Percentiles rank a stretch among this genome's conserved stretches.
These are phyloP conservation scores for Rhopalosiphum padi DNA, from an alignment of 1,140 invertebrate genomes.

Conservation along the genomic window DNA sequence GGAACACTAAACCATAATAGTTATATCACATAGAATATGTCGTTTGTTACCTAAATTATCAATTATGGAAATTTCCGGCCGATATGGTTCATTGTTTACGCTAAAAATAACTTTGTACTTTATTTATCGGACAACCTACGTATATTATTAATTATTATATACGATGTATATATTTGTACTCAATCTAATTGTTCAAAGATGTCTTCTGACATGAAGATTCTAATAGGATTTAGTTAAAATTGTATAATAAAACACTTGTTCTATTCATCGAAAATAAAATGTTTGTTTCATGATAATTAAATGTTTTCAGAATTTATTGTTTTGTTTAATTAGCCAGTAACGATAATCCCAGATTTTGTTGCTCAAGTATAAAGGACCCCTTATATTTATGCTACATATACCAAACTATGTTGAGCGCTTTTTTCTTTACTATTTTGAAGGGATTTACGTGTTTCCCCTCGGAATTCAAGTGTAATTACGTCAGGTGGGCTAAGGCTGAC, in stretches of 20 bases:
- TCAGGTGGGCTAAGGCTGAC: slow-evolving; percentile 55
- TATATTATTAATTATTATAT: neutral
- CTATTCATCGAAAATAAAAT: neutral
- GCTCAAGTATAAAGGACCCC: neutral
- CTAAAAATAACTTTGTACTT: too few relatives aligned
- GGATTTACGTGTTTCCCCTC: slow-evolving; percentile 31
- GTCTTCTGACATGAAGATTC: neutral
- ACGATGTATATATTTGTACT: neutral
- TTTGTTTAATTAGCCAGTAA: slow-evolving; percentile 35
- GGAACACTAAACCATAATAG: too few relatives aligned
- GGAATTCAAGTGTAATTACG: slow-evolving; percentile 54
- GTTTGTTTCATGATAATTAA: neutral
- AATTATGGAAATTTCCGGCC: too few relatives aligned
- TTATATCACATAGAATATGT: too few relatives aligned
- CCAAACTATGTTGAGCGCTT: neutral
- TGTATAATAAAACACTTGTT: neutral
- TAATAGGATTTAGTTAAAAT: neutral
- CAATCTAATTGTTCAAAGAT: neutral
- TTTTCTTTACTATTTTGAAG: neutral
- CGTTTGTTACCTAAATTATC: too few relatives aligned
- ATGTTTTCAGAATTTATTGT: slow-evolving; percentile 21
- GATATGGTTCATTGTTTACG: too few relatives aligned
- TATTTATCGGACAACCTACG: too few relatives aligned
- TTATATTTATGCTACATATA: neutral
- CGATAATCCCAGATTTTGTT: slow-evolving; percentile 48